Base-by-base conservation (phyloP, 2,888 invertebrate species). In the Heliconius hortense region DNA sequence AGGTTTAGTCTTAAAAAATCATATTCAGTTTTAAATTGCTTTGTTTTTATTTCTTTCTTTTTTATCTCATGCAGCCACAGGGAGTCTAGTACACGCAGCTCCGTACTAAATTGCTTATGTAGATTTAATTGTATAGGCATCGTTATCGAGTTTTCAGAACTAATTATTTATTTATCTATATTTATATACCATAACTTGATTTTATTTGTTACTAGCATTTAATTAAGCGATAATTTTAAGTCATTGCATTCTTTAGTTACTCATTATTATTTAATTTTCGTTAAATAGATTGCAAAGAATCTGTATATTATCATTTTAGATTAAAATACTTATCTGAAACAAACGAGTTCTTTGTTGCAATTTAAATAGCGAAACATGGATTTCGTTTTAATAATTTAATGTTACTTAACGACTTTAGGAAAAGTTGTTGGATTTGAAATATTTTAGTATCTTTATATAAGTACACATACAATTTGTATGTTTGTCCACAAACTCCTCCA, bases 261-360 rank as follows among this genome's bases (percentile, higher is more conserved):
- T 53, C 4, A 53, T 48, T 60, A 1, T 73, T 43, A 67, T 48
- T 48, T 18, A 35, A 48, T 68, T 68, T 68, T 68, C 28, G 43
- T 66, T 43, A 39, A 24, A 43, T 3, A n/a, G 24, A 43, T 43
- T 70, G 39, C 43, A 62, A 62, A 8, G 31, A 28, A 67, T 67
- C n/a, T 73, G 43, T 13, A 60, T 21, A 43, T 69, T 77, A 69
- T 75, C 59, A 39, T 43, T 67, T 63, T 64, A 75, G 70, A 77
- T 75, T 73, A 73, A 53, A 70, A 63, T 63, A 63, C 35, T 35
- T 64, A 64, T 35, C 64, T 10, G 43, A 68, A 73, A n/a, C 28
- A 64, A 53, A 75, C 66, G 28, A 73, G 64, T 72, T 70, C 77
- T 77, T 77, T 77, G 77, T 75, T 69, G 60, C 39, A 75, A 75